Evolutionary conservation across 2,888 invertebrate species (phyloP).

Genomic region (Anthophora plumipes): DNA sequence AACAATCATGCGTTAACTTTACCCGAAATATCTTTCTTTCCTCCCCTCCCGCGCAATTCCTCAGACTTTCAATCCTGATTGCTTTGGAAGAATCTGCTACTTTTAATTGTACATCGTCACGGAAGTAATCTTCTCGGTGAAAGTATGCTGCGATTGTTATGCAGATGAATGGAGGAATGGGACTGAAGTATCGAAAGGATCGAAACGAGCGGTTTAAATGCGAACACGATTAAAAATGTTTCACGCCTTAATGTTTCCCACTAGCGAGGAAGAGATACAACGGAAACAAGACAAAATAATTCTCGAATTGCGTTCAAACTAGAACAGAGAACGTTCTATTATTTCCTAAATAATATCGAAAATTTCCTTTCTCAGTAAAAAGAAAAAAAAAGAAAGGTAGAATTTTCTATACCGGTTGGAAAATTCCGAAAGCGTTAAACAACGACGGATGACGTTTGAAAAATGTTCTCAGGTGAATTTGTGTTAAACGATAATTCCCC

Average conservation of each 20-base stretch:
- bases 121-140: constrained; percentile 9
- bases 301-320: no score
- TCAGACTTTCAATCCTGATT: constrained; percentile 8
- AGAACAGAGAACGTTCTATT: no score
- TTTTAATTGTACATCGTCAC: constrained; percentile 23
- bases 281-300: no score
- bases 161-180: constrained; percentile 31
- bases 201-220: constrained; percentile 10
- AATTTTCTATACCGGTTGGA: background rate
- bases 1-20: constrained; percentile 17
- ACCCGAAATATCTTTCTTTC: constrained; percentile 20
- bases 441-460: background rate
- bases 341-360: no score
- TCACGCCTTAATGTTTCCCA: constrained; percentile 12
- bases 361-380: no score
- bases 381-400: no score
- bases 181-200: constrained; percentile 13
- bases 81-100: constrained; percentile 33
- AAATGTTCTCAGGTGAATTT: background rate
- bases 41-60: constrained; percentile 18
- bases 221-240: constrained; percentile 25
- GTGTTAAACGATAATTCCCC: constrained; percentile 14
- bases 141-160: background rate
- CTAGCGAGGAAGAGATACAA: background rate
- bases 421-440: background rate